A percentile compares a stretch with the other conserved stretches of the same genome.
Conservation (phyloP, 2,888 invertebrate species). For the Villa cingulata region DNA sequence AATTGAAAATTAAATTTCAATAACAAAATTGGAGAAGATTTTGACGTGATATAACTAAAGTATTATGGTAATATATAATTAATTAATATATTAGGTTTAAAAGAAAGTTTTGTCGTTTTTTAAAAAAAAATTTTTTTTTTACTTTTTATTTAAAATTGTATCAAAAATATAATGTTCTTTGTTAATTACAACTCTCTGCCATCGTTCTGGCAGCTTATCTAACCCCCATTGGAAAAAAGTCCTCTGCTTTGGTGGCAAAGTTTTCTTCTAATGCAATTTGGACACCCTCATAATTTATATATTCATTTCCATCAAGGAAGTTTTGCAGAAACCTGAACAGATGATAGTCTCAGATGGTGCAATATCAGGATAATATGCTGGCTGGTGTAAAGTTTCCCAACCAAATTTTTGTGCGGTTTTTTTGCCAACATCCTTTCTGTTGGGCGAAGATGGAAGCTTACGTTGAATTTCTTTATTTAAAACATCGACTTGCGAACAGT, state of each 20-base stretch:
- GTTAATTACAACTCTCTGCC: not conserved
- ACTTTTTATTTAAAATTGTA: not conserved
- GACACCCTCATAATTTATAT: not conserved
- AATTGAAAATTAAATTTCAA: no score
- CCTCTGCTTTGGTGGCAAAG: not conserved
- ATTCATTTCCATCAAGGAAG: not conserved
- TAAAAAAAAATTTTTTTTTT: not conserved
- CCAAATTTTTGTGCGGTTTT: not conserved
- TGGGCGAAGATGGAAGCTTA: no score
- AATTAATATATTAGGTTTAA: not conserved
- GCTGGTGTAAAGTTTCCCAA: not conserved
- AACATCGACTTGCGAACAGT: no score
- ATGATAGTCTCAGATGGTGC: not conserved
- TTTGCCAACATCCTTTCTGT: no score
- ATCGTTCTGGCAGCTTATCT: not conserved
- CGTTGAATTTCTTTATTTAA: no score
- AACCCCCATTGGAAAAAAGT: not conserved
- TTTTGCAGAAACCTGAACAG: not conserved
- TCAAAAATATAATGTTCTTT: not conserved
- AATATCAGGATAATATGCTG: not conserved
- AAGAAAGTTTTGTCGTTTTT: no score
- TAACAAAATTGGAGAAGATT: no score
- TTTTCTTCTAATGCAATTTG: not conserved
- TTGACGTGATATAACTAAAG: no score
- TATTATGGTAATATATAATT: no score